Evolutionary conservation across 2,113 vertebrate species (phyloP).

Genomic region (Urocolius indicus): DNA sequence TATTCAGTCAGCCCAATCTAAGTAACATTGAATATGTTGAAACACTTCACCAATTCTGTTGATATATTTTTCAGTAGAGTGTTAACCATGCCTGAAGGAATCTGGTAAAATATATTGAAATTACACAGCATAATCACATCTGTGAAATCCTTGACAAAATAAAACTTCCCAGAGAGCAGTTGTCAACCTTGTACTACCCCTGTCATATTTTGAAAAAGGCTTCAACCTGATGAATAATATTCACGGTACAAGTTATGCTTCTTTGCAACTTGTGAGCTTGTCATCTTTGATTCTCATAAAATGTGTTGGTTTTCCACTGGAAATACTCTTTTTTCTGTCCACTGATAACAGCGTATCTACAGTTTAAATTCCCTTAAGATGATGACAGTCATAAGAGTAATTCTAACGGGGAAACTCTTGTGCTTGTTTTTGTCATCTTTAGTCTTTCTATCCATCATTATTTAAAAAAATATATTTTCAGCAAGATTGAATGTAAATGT

Average conservation of each 20-base stretch:
- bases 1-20: background rate
- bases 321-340: slow-evolving; percentile 37
- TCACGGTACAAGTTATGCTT: slow-evolving; percentile 4
- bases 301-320: slow-evolving; percentile 5
- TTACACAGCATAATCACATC: slow-evolving; percentile 56
- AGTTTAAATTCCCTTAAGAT: slow-evolving; percentile 32
- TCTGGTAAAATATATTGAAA: slow-evolving; percentile 48
- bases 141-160: slow-evolving; percentile 64
- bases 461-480: background rate
- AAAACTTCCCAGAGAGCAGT: slow-evolving; percentile 47
- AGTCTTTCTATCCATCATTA: background rate
- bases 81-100: slow-evolving; percentile 51
- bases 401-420: background rate
- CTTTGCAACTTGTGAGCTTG: slow-evolving; percentile 57
- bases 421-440: slow-evolving; percentile 22
- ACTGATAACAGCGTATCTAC: background rate
- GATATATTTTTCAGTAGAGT: slow-evolving; percentile 38
- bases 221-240: slow-evolving; percentile 61
- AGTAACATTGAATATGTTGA: background rate
- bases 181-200: slow-evolving; percentile 42
- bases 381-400: background rate
- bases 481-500: background rate
- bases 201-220: slow-evolving; percentile 47
- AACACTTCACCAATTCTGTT: slow-evolving; percentile 34
- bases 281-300: slow-evolving; percentile 62